Evolutionary conservation across 1,140 invertebrate genomes (phyloP), one percentile per base, ranked within the genome.

Genomic region (Melitaea cinxia): DNA sequence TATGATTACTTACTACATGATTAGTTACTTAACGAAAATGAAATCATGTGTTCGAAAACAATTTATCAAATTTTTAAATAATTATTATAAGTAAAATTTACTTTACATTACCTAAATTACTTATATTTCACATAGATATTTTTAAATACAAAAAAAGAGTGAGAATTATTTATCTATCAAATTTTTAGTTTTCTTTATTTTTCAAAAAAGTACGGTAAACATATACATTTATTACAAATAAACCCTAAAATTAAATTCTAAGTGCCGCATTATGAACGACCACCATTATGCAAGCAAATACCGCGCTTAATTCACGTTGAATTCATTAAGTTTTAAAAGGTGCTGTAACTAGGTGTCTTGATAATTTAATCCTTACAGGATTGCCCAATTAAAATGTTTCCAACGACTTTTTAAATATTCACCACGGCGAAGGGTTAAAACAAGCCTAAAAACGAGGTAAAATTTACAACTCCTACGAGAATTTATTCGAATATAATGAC

Each of bases 331-430:
- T 88, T 85, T 78, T 74, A 64, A 76, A 83, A 83, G 82, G 75
- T 76, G 81, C 76, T 76, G 82, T 88, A 88, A 90, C 86, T 88
- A 88, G 86, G 88, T 89, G 88, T 88, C 88, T 90, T 90, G 83
- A 90, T 89, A 90, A 90, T 90, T 88, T 90, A 90, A 90, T 90
- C 86, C 83, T 81, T 77, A 59, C 86, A 77, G 84, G 82, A 87
- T 88, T 86, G 83, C 81, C 86, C 88, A 88, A 90, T 89, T 88
- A 90, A 88, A 88, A 85, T 83, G 81, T 90, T 87, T 72, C 77
- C 83, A 88, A 90, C 83, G 88, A 89, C 84, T 90, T 90, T 90
- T 90, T 88, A 90, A 90, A 90, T 90, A 90, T 90, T 90, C 85
- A 90, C 70, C 59, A 61, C 72, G 65, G 65, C 56, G 75, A 88